Base-by-base conservation (phyloP, 2,797 vertebrate species). In the Manis javanica region DNA sequence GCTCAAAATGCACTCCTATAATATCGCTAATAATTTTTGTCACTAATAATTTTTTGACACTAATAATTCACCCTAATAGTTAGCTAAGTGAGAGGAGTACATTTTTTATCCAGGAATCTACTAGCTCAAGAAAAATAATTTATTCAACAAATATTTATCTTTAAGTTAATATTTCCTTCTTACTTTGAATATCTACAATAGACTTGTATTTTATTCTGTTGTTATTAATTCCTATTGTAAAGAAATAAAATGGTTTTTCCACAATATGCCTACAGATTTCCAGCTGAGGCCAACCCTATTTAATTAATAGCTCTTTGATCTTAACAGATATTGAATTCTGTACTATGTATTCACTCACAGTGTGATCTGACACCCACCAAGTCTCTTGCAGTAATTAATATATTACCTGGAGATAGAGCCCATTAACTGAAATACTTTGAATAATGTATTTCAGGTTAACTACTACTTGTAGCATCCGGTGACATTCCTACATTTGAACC, bases 271-370 rank as follows among this genome's bases (percentile, higher is more conserved):
- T 96, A 57, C 64, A 78, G 26, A n/a, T 95, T 89, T 97, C 78
- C 71, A 93, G 78, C 64, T 94, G 88, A 95, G 79, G 18, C 55
- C 74, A 96, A 82, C 63, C 55, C 57, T 63, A 18, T 79, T 87
- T 96, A 92, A 96, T 94, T 95, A 63, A 68, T 93, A 96, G 83
- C 31, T 96, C 72, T 96, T 92, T 96, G 49, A 11, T 72, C 39
- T 39, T 87, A 94, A 90, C 66, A 95, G 31, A 95, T 93, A 96
- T 49, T 87, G 78, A 74, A 85, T 96, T 87, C 66, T 57, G 4
- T 95, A 31, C 21, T 69, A 13, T 83, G 29, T 85, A 63, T 94
- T 95, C 53, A 90, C 7, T 97, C 66, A 74, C 91, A 90, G 39
- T 96, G 7, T 78, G 96, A 91, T 89, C 42, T 68, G 14, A 79